Conservation (phyloP, 2,113 vertebrate species). For the Aleadryas rufinucha region DNA sequence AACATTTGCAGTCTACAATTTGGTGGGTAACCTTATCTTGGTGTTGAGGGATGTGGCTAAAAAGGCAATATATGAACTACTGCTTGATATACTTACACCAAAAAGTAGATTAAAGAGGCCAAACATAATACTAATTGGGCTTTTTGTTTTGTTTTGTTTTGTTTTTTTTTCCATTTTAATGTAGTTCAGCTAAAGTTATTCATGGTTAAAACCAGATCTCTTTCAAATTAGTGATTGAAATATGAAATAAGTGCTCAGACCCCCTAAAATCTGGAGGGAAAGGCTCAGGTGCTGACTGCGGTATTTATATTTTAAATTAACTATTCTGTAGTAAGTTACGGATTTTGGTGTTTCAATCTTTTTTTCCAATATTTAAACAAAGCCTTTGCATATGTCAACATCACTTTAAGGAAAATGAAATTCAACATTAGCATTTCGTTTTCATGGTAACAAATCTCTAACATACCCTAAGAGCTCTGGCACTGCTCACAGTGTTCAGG, state of each 20-base stretch:
- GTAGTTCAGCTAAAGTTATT: neutral
- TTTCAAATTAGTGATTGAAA: conserved; percentile 11
- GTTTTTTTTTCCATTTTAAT: conserved; percentile 3
- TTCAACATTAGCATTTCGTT: conserved; percentile 20
- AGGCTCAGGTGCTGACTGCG: neutral
- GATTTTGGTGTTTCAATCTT: conserved; percentile 7
- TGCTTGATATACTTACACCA: neutral
- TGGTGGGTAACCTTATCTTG: neutral
- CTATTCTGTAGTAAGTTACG: neutral
- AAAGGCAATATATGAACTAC: neutral
- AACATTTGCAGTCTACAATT: neutral
- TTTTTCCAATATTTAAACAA: conserved; percentile 50
- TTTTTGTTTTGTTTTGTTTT: neutral
- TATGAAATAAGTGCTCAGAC: neutral
- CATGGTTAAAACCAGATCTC: neutral
- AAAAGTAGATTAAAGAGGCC: neutral
- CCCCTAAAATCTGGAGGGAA: neutral
- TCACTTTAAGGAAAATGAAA: conserved; percentile 44
- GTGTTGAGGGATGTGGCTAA: neutral
- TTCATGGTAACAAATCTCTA: conserved; percentile 25
- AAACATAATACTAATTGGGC: neutral
- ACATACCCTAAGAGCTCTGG: neutral
- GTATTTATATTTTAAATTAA: conserved; percentile 40
- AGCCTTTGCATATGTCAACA: conserved; percentile 50
- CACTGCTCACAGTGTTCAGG: neutral